Evolutionary conservation across 2,888 invertebrate species (phyloP), one percentile per base, ranked within the genome.

Genomic region (Drosophila robusta): DNA sequence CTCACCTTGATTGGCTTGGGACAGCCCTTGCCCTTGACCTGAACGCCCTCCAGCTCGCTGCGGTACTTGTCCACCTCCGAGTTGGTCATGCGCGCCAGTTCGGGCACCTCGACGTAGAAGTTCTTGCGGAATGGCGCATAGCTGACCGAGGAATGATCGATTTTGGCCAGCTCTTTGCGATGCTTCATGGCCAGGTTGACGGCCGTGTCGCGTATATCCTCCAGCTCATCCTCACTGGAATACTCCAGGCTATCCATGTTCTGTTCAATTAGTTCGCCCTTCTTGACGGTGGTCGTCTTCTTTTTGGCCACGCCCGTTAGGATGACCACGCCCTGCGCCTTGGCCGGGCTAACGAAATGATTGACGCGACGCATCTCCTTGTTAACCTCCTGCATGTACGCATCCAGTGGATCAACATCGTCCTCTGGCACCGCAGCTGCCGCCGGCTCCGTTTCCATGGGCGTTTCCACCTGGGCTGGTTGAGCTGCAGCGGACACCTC

Each of bases 191-290:
- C 97, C 36, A 96, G 94, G 86, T 95, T 97, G 0, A 96, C 97
- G 0, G 97, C 97, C 22, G 97, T 96, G 71, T 98, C 96, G 80
- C 98, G 97, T 55, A 98, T 94, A 90, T 98, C 98, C 91, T 98
- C 98, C 4, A 97, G 95, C 89, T 99, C 98, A 91, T 99, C 99
- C 92, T 99, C 99, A 12, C 98, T 98, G 0, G 98, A 98, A 93
- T 99, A 99, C 93, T 98, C 99, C 70, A 99, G 93, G 0, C 98
- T 98, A 91, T 99, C 99, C 92, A 98, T 98, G 93, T 99, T 99
- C 91, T 98, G 99, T 92, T 99, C 99, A 89, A 99, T 98, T n/a
- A 99, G 93, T 93, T 99, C 99, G 56, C 99, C 99, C 93, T 99
- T 98, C 80, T 96, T 95, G 9, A 78, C 70, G 80, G 95, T 95